A percentile compares a stretch with the other conserved stretches of the same genome.
These are phyloP conservation scores for Rhodinocichla rosea DNA, from an alignment of 2,113 vertebrate species.

Conservation along the genomic window DNA sequence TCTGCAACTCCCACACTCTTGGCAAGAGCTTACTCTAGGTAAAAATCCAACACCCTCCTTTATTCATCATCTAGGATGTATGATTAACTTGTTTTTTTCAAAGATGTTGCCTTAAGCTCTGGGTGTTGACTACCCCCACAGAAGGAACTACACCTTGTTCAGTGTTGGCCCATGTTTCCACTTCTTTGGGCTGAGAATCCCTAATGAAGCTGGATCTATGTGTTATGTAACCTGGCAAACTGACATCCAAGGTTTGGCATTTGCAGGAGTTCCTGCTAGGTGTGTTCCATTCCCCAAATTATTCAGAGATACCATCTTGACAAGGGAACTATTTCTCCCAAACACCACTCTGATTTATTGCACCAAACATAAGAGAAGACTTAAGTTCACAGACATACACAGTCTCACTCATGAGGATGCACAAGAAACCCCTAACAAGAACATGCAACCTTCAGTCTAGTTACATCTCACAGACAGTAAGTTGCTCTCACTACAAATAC, in stretches of 20 bases:
- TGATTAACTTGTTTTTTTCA: neutral
- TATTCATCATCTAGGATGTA: neutral
- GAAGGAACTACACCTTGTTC: neutral
- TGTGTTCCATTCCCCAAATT: neutral
- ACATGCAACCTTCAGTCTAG: neutral
- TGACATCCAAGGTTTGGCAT: neutral
- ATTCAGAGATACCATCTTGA: neutral
- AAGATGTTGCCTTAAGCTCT: neutral
- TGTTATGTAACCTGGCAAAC: neutral
- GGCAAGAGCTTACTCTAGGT: neutral
- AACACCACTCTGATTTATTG: neutral
- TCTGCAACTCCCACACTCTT: neutral
- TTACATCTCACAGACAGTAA: neutral
- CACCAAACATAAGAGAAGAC: neutral
- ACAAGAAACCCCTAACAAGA: neutral
- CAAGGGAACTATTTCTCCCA: neutral
- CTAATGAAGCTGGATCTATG: neutral
- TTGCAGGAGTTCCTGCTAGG: neutral
- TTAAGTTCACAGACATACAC: fast-evolving
- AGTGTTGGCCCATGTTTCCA: neutral
- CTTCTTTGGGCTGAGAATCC: neutral
- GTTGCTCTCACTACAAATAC: neutral
- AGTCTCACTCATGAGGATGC: neutral
- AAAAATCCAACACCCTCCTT: neutral
- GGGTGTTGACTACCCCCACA: neutral